phyloP scores from a whole-genome alignment of 1,140 invertebrate species.

The Pachypeltis micranthus region DNA sequence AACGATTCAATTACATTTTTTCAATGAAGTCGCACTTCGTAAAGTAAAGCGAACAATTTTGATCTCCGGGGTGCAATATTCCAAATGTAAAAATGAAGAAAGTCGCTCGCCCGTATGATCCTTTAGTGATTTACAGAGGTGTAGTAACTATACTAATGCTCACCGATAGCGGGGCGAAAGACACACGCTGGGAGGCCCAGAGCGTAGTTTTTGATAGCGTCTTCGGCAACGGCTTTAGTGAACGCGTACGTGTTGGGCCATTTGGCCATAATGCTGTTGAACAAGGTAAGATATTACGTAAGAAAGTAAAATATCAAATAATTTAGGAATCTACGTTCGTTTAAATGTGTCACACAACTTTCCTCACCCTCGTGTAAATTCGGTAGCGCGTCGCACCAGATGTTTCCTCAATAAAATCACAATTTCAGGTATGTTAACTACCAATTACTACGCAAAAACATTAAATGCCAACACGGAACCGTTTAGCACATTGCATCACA shows the following conservation, averaged over 20 bases:
- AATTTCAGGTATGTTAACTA: too few species aligned
- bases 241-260: constrained; percentile 56
- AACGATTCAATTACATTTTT: background rate
- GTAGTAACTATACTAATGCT: constrained; percentile 10
- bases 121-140: background rate
- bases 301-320: too few species aligned
- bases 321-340: too few species aligned
- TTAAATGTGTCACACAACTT: too few species aligned
- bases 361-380: too few species aligned
- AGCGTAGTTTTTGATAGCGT: constrained; percentile 40
- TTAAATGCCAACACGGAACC: too few species aligned
- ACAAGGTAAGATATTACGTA: too few species aligned
- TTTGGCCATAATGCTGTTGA: constrained; percentile 44
- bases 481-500: too few species aligned
- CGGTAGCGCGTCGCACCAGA: too few species aligned
- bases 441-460: too few species aligned
- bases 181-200: constrained; percentile 46
- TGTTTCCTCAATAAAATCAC: too few species aligned
- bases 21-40: too few species aligned
- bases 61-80: background rate
- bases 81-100: background rate
- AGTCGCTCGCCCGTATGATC: background rate
- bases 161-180: constrained; percentile 42
- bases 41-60: background rate
- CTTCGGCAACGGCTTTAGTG: constrained; percentile 53